These are phyloP conservation scores for Tiliacea aurago DNA, from an alignment of 2,888 invertebrate genomes.

Conservation along the genomic window DNA sequence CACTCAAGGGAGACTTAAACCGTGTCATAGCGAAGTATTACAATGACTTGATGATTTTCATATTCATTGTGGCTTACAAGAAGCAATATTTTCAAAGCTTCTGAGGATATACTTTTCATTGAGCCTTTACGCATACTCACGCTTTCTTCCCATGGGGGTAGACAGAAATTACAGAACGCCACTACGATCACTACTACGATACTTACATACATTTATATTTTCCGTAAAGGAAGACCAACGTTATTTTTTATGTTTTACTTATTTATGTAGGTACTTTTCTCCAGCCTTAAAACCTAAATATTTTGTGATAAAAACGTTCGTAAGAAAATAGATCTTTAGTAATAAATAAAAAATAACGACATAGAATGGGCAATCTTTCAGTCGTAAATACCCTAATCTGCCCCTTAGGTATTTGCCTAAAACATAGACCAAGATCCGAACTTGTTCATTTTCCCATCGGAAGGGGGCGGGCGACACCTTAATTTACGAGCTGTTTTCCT, in stretches of 20 bases:
- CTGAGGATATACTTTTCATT: not conserved
- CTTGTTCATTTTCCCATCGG: conserved; percentile 25
- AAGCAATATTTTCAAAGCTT: not conserved
- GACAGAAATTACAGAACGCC: no score
- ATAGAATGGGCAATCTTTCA: conserved; percentile 3
- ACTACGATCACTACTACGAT: no score
- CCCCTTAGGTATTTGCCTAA: not conserved
- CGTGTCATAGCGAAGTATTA: conserved; percentile 23
- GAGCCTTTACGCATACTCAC: no score
- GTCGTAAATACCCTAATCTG: conserved; percentile 18
- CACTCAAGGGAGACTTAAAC: conserved; percentile 29
- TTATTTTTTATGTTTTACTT: not conserved
- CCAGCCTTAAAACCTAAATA: not conserved
- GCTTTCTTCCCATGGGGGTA: no score
- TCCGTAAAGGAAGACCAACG: no score
- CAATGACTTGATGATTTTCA: conserved; percentile 23
- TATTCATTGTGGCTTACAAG: conserved; percentile 1
- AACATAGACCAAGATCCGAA: not conserved
- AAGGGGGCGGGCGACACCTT: conserved; percentile 33
- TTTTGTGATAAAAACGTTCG: no score
- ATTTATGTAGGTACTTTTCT: not conserved
- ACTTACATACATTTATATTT: no score
- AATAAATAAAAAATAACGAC: conserved; percentile 6
- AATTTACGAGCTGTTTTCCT: conserved; percentile 56
- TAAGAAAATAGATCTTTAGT: not conserved